Percentiles rank a stretch among this genome's conserved stretches.
Evolutionary conservation across 35 echinoderm and acorn worm genomes (phyloP).

Genomic region (Heliocidaris erythrogramma): DNA sequence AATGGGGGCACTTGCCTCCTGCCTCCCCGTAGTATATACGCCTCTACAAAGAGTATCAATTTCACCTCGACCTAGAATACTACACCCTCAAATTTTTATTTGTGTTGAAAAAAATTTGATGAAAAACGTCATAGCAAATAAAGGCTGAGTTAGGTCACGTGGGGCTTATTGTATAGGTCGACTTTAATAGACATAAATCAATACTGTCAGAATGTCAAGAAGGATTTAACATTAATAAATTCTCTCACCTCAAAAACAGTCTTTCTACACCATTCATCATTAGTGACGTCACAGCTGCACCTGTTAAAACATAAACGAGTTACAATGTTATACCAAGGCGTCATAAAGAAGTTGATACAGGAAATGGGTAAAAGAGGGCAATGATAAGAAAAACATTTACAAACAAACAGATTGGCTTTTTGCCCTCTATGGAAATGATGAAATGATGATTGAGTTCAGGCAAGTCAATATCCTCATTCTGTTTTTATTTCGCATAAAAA

Average conservation of each 20-base stretch:
- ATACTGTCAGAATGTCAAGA: neutral
- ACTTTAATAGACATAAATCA: neutral
- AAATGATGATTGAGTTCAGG: neutral
- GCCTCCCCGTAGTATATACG: too few species aligned
- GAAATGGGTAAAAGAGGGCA: neutral
- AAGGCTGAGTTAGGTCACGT: neutral
- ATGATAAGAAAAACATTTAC: neutral
- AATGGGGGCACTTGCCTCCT: too few species aligned
- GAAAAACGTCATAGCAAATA: too few species aligned
- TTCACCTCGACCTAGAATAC: too few species aligned
- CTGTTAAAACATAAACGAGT: neutral
- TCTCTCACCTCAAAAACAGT: conserved; percentile 26
- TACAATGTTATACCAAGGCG: neutral
- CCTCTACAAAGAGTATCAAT: too few species aligned
- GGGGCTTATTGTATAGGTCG: neutral
- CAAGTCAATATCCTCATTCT: neutral
- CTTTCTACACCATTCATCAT: conserved; percentile 7
- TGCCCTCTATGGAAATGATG: neutral
- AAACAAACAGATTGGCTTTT: neutral
- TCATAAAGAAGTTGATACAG: neutral
- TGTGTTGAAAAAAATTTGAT: too few species aligned
- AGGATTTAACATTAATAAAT: neutral
- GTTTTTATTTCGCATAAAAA: neutral
- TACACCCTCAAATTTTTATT: too few species aligned
- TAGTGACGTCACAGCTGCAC: conserved; percentile 23